Evolutionary conservation across 2,113 vertebrate species (phyloP).

Genomic region (Mus pahari): DNA sequence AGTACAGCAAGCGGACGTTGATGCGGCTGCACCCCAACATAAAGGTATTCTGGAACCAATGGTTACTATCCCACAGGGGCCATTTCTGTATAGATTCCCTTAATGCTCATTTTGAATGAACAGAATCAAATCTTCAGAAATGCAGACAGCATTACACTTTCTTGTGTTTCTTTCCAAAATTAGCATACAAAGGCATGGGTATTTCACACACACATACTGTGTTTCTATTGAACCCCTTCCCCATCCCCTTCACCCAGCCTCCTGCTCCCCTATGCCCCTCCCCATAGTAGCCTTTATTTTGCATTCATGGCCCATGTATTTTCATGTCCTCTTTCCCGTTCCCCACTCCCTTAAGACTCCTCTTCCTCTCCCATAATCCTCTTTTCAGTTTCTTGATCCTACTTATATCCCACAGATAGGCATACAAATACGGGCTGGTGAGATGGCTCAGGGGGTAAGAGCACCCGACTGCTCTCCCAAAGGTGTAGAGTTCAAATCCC

Average conservation of each 20-base stretch:
- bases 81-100: background rate
- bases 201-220: too few species aligned
- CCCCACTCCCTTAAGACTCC: background rate
- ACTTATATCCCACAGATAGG: too few species aligned
- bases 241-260: background rate
- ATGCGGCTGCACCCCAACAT: slow-evolving; percentile 93
- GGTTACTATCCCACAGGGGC: background rate
- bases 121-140: background rate
- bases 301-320: background rate
- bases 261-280: background rate
- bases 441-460: too few species aligned
- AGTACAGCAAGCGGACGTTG: slow-evolving; percentile 95
- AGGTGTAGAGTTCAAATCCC: too few species aligned
- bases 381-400: background rate
- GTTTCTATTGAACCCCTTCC: background rate
- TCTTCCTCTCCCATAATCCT: background rate
- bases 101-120: background rate
- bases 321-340: background rate
- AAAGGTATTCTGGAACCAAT: slow-evolving; percentile 88
- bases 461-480: too few species aligned
- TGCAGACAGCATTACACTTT: background rate
- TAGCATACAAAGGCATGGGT: too few species aligned
- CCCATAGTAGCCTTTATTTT: background rate
- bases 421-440: too few species aligned
- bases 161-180: background rate